Conservation (phyloP, 2,888 invertebrate species). For the Calameuta pallipes region DNA sequence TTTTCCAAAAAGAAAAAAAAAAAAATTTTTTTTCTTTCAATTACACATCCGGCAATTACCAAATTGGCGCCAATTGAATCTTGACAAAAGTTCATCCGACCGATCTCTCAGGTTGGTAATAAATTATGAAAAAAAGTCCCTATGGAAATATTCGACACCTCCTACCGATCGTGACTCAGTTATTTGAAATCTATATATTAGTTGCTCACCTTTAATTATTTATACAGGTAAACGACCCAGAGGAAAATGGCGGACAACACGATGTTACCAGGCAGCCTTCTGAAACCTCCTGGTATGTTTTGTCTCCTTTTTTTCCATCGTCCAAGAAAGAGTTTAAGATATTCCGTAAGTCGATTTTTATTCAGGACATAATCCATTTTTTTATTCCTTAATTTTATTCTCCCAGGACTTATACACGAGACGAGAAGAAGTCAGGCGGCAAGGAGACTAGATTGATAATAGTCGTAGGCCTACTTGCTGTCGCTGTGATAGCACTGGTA, state of each 20-base stretch:
- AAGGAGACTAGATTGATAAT: slow-evolving; percentile 56
- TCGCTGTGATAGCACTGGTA: slow-evolving; percentile 58
- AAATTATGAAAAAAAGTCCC: background rate
- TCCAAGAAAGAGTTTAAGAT: background rate
- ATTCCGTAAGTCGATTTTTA: background rate
- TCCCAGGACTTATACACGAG: slow-evolving; percentile 29
- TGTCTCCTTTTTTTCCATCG: background rate
- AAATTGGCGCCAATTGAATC: no score
- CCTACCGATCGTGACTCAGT: background rate
- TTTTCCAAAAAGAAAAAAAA: no score
- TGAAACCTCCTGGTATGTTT: slow-evolving; percentile 47
- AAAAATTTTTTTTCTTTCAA: no score
- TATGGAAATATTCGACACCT: background rate
- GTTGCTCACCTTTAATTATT: background rate
- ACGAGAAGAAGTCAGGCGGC: slow-evolving; percentile 50
- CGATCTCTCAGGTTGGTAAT: no score
- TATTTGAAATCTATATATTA: background rate
- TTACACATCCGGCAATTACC: no score
- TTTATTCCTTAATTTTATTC: slow-evolving; percentile 2
- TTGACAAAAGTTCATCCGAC: no score
- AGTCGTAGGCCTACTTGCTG: slow-evolving; percentile 55
- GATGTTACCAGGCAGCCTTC: slow-evolving; percentile 24
- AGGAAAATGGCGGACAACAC: slow-evolving; percentile 44
- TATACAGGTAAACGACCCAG: slow-evolving; percentile 59
- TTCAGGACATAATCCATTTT: slow-evolving; percentile 1